Conservation (phyloP, 2,888 invertebrate genomes). For the Ormyrus nitidulus region DNA sequence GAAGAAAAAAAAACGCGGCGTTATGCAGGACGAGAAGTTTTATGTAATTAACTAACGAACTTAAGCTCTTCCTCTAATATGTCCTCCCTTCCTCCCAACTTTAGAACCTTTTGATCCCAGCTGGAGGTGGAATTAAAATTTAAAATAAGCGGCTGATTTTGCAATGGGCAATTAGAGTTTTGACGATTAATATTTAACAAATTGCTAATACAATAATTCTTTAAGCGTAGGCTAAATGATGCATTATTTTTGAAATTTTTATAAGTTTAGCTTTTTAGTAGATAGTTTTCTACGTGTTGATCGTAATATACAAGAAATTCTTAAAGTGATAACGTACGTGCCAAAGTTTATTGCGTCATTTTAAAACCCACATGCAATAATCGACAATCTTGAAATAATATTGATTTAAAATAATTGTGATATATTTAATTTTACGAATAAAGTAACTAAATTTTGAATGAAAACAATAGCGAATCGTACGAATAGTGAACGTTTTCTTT, state of each 20-base stretch:
- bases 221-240: background rate
- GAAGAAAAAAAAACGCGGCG: constrained; percentile 51
- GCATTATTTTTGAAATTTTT: background rate
- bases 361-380: no score
- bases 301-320: constrained; percentile 1
- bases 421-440: no score
- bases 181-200: background rate
- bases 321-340: constrained; percentile 46
- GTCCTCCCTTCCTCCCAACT: background rate
- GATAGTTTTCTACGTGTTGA: background rate
- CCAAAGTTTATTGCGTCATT: constrained; percentile 20
- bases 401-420: no score
- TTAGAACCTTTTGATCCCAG: background rate
- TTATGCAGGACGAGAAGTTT: constrained; percentile 42
- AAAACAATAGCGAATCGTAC: no score
- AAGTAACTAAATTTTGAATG: no score
- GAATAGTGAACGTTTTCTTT: no score
- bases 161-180: background rate
- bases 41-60: constrained; percentile 26
- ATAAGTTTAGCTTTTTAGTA: background rate
- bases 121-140: no score
- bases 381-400: no score
- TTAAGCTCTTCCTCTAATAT: constrained; percentile 29
- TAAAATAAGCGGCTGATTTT: background rate
- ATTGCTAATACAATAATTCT: background rate